Evolutionary conservation across 1,140 invertebrate genomes (phyloP), one percentile per base, ranked within the genome.

Genomic region (Apocrypta bakeri): DNA sequence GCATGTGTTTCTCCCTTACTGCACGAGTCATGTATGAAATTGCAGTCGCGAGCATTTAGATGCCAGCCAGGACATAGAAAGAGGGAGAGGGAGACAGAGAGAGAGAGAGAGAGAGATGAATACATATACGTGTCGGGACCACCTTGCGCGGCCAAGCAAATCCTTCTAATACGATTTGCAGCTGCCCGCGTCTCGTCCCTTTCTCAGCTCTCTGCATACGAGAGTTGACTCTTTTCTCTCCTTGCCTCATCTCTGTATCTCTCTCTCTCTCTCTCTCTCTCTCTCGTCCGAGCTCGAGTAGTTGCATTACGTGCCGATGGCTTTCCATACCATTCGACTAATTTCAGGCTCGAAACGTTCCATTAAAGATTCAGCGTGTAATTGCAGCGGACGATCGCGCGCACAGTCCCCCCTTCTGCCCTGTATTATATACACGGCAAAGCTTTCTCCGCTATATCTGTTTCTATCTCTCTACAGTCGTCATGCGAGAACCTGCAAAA

Each of bases 361-460:
- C 90, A 92, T 92, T 91, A 91, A 92, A 91, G 90, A 92, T 92
- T 91, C 90, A 92, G 90, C 90, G 90, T 92, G 90, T 92, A 91
- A 92, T 92, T 92, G 91, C 90, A 88, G 88, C 90, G 88, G 88
- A 88, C 87, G 89, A 91, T 91, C 90, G 86, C 84, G 85, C 33
- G 33, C 33, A 9, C 33, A 9, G 66, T 73, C 66, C 31, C 33
- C 80, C 69, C 33, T 37, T 37, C 31, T 27, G 69, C 17, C 69
- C 61, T 77, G 24, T 68, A 37, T 37, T 37, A 37, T 37, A 37
- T 37, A 37, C 40, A 42, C 40, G 40, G 11, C 40, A 4, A 17
- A 17, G 48, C 48, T 56, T 61, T 42, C 69, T 25, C 27, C 29
- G 12, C 21, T 12, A 48, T 17, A 48, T 17, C 14, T 1, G 31